Evolutionary conservation across 2,797 vertebrate species (phyloP).

Genomic region (Varecia variegata): DNA sequence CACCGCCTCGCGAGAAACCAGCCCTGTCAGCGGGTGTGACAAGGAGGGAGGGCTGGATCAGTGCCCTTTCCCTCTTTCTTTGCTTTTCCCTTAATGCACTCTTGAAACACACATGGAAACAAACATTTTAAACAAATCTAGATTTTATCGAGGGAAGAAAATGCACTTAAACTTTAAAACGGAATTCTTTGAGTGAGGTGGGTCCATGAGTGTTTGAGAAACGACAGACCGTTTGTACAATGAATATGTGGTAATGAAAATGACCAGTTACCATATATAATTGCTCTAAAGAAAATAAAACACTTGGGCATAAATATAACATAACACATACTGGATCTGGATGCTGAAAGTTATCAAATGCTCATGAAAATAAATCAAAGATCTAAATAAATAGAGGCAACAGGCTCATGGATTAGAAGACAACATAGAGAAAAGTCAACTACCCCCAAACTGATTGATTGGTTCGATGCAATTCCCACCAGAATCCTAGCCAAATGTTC

Average conservation of each 20-base stretch:
- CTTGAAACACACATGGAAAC: not conserved
- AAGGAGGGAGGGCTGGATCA: accelerated
- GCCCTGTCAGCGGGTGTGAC: accelerated
- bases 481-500: not conserved
- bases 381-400: not conserved
- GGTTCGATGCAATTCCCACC: too few species aligned
- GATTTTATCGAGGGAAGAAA: not conserved
- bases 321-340: not conserved
- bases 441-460: too few species aligned
- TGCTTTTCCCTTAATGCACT: not conserved
- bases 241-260: not conserved
- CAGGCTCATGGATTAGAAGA: accelerated
- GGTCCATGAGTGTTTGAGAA: not conserved
- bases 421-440: accelerated
- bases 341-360: not conserved
- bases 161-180: not conserved
- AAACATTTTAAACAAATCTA: not conserved
- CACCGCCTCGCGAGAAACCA: too few species aligned
- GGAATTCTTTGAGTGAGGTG: not conserved
- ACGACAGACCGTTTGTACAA: too few species aligned
- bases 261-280: too few species aligned
- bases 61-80: not conserved
- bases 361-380: not conserved
- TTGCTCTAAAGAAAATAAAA: not conserved
- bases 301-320: not conserved